Percentiles rank a stretch among this genome's conserved stretches.
phyloP scores from a whole-genome alignment of 2,113 vertebrate species.

The Boulengeromyrus knoepffleri region DNA sequence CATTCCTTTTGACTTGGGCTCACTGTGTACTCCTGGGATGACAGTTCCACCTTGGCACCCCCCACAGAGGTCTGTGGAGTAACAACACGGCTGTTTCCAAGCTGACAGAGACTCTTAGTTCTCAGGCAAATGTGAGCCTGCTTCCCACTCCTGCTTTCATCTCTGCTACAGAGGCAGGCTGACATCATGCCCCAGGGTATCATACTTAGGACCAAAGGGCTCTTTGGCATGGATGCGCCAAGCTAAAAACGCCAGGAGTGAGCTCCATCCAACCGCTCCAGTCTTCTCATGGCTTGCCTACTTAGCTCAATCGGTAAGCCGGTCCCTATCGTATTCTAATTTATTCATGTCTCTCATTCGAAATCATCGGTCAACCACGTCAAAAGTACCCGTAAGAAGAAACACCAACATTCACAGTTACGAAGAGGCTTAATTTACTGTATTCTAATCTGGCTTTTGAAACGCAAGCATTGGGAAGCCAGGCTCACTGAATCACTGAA shows the following conservation, averaged over 20 bases:
- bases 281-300: neutral
- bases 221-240: neutral
- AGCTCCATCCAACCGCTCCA: neutral
- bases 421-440: neutral
- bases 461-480: neutral
- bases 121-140: neutral
- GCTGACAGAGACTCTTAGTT: neutral
- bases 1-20: neutral
- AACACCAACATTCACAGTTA: neutral
- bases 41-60: neutral
- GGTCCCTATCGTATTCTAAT: neutral
- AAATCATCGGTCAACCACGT: neutral
- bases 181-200: neutral
- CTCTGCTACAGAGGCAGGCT: neutral
- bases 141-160: neutral
- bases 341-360: neutral
- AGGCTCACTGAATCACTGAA: neutral
- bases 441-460: neutral
- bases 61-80: constrained; percentile 5
- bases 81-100: neutral
- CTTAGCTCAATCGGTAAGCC: neutral
- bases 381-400: neutral
- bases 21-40: neutral
- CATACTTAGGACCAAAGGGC: neutral
- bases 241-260: neutral